Conservation (phyloP, 1,140 invertebrate species). For the Macrostomum lignano region DNA sequence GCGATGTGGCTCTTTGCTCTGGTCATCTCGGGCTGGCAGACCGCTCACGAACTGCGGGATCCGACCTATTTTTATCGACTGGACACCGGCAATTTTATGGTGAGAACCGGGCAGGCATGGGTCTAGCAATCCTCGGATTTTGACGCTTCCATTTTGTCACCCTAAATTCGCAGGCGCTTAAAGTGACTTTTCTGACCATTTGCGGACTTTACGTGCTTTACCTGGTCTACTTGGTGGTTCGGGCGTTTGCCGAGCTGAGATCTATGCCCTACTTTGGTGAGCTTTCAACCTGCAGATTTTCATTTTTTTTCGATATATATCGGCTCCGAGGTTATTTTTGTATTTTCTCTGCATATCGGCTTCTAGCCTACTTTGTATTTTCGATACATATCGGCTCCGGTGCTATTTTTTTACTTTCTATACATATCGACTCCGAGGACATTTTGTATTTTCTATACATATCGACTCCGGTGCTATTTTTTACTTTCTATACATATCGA, state of each 20-base stretch:
- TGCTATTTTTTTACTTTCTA: background rate
- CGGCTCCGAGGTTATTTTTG: no score
- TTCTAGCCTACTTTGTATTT: conserved; percentile 6
- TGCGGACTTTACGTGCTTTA: conserved; percentile 56
- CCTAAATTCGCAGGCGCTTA: no score
- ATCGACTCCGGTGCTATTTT: no score
- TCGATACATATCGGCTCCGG: background rate
- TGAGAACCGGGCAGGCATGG: no score
- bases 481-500: no score
- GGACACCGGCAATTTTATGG: conserved; percentile 57
- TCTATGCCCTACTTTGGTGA: conserved; percentile 89
- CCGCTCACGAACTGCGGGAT: conserved; percentile 53
- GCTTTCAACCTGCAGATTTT: no score
- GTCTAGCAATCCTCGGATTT: no score
- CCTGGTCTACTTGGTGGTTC: conserved; percentile 47
- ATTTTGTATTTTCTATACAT: no score
- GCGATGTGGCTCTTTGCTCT: conserved; percentile 57
- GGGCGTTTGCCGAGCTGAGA: conserved; percentile 65
- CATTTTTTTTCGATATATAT: no score
- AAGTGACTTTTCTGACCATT: conserved; percentile 58
- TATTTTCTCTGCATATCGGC: no score
- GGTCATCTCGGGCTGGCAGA: conserved; percentile 56
- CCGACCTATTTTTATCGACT: conserved; percentile 67
- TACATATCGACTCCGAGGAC: background rate
- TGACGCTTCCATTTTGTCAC: no score